Percentiles rank a stretch among this genome's conserved stretches.
These are phyloP conservation scores for Piscicola geometra DNA, from an alignment of 2,888 invertebrate genomes.

Conservation along the genomic window DNA sequence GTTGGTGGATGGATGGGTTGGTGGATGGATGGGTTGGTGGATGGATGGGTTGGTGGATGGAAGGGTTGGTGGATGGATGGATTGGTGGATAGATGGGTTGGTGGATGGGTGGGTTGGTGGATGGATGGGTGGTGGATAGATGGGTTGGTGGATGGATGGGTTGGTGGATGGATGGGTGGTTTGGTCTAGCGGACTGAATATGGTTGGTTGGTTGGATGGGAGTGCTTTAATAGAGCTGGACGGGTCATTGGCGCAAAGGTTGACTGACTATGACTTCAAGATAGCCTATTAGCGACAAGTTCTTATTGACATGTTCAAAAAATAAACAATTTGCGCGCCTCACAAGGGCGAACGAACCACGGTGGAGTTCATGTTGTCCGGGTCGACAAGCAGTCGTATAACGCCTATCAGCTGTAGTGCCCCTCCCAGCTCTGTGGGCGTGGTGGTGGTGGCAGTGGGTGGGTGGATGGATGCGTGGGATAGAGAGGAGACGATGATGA, in stretches of 20 bases:
- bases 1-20: no score
- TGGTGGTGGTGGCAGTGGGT: not conserved
- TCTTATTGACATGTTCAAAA: not conserved
- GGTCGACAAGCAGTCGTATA: slow-evolving; percentile 83
- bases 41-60: no score
- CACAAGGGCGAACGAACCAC: slow-evolving; percentile 37
- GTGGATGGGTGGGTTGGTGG: no score
- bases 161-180: no score
- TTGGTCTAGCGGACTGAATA: no score
- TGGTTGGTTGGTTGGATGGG: not conserved
- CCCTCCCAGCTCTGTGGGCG: slow-evolving; percentile 74
- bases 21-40: no score
- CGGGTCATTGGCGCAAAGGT: not conserved
- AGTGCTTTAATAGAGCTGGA: not conserved
- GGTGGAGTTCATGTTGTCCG: slow-evolving; percentile 91
- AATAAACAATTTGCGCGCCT: no score
- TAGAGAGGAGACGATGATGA: not conserved
- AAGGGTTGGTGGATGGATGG: no score
- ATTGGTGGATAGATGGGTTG: no score
- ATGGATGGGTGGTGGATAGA: no score
- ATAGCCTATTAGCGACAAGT: not conserved
- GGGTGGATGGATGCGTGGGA: no score
- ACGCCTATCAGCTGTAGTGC: slow-evolving; percentile 95
- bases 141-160: no score
- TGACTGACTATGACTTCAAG: not conserved